Percentiles rank a stretch among this genome's conserved stretches.
These are phyloP conservation scores for Brachypodius melanocephalos DNA, from an alignment of 2,113 vertebrate species.

Conservation along the genomic window DNA sequence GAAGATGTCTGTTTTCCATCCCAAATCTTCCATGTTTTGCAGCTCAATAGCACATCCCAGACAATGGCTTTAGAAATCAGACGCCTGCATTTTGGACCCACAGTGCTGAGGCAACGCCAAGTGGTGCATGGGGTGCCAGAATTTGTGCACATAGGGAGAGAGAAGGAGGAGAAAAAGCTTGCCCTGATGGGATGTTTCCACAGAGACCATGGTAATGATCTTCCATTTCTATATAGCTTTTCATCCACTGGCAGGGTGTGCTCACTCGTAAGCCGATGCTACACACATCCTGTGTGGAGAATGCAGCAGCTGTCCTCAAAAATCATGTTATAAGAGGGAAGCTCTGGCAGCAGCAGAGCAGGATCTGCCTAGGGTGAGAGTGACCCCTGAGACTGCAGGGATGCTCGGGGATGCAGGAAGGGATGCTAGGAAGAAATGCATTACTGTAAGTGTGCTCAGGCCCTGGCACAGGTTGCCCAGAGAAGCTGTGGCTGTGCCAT, in stretches of 20 bases:
- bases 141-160: not conserved
- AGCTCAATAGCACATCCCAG: slow-evolving; percentile 46
- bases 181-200: slow-evolving; percentile 49
- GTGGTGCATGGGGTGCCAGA: slow-evolving; percentile 27
- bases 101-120: slow-evolving; percentile 18
- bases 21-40: slow-evolving; percentile 31
- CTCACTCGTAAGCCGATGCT: not conserved
- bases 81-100: slow-evolving; percentile 52
- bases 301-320: not conserved
- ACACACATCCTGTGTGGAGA: not conserved
- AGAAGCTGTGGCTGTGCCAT: not conserved
- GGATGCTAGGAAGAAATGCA: not conserved
- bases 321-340: not conserved
- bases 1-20: slow-evolving; percentile 57
- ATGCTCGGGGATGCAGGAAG: not conserved
- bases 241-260: not conserved
- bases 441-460: not conserved
- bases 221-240: slow-evolving; percentile 27
- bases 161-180: slow-evolving; percentile 20
- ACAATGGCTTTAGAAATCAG: slow-evolving; percentile 62
- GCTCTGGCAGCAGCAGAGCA: accelerated
- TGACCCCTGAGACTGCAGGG: not conserved
- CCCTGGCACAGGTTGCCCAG: not conserved
- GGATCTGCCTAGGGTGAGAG: not conserved
- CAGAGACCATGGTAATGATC: slow-evolving; percentile 56